Evolutionary conservation across 2,888 invertebrate genomes (phyloP).

Genomic region (Drosophila paramelanica): DNA sequence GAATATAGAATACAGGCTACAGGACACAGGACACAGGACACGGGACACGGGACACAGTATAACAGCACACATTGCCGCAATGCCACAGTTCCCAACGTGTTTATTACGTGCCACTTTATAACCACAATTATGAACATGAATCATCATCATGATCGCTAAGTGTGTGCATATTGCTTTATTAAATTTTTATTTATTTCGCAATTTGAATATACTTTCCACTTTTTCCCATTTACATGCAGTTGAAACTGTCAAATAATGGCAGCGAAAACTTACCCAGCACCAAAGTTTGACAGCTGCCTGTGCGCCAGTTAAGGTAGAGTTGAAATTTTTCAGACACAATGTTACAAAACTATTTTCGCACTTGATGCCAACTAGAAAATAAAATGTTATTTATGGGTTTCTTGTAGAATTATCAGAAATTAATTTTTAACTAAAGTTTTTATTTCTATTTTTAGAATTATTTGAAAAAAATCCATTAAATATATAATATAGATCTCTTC

Average conservation of each 20-base stretch:
- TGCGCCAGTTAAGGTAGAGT: background rate
- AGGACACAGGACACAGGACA: background rate
- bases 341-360: background rate
- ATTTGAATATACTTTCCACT: background rate
- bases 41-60: conserved; percentile 1
- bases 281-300: background rate
- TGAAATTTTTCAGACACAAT: background rate
- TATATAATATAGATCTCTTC: no score
- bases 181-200: background rate
- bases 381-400: background rate
- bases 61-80: conserved; percentile 23
- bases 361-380: background rate
- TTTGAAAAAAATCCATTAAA: no score
- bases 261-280: background rate
- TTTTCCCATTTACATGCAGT: background rate
- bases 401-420: background rate
- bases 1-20: conserved; percentile 5
- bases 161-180: no score
- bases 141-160: background rate
- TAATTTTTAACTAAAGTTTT: background rate
- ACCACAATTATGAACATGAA: conserved; percentile 1
- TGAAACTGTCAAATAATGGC: background rate
- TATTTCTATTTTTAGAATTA: background rate
- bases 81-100: conserved; percentile 18
- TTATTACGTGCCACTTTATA: conserved; percentile 35